Percentiles rank a stretch among this genome's conserved stretches.
Evolutionary conservation across 1,140 invertebrate species (phyloP).

Genomic region (Psix sp.): DNA sequence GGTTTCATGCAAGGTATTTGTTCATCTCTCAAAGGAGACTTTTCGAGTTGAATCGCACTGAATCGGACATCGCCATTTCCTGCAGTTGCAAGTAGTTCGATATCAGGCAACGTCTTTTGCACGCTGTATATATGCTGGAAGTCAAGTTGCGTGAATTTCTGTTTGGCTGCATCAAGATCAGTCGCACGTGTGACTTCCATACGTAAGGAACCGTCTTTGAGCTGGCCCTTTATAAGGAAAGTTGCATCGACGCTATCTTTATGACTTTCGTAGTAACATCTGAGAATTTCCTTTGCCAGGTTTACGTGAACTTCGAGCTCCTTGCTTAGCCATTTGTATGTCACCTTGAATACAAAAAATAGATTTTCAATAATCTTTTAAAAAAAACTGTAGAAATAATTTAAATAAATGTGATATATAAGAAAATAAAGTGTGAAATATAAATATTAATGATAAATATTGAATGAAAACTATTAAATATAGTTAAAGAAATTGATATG

Average conservation of each 20-base stretch:
- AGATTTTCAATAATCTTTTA: not conserved
- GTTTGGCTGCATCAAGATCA: constrained; percentile 60
- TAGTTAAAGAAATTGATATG: no score
- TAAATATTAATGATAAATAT: no score
- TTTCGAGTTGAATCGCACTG: constrained; percentile 69
- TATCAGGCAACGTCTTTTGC: constrained; percentile 68
- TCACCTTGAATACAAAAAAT: constrained; percentile 63
- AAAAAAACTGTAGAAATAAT: constrained; percentile 1
- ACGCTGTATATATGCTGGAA: constrained; percentile 75
- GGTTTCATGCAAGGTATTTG: constrained; percentile 10
- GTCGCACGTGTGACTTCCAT: constrained; percentile 69
- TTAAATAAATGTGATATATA: not conserved
- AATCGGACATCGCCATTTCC: constrained; percentile 66
- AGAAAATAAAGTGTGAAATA: no score
- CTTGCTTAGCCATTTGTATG: constrained; percentile 75
- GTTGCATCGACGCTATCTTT: constrained; percentile 63
- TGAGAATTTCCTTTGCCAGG: constrained; percentile 70
- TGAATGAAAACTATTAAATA: no score
- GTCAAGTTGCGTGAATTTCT: constrained; percentile 68
- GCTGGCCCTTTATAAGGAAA: constrained; percentile 68
- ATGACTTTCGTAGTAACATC: constrained; percentile 66
- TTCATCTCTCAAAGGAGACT: constrained; percentile 60
- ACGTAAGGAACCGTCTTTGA: constrained; percentile 65
- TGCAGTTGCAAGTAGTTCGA: constrained; percentile 63
- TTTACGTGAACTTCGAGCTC: constrained; percentile 72